Evolutionary conservation across 2,888 invertebrate species (phyloP), one percentile per base, ranked within the genome.

Genomic region (Philereme vetulata): DNA sequence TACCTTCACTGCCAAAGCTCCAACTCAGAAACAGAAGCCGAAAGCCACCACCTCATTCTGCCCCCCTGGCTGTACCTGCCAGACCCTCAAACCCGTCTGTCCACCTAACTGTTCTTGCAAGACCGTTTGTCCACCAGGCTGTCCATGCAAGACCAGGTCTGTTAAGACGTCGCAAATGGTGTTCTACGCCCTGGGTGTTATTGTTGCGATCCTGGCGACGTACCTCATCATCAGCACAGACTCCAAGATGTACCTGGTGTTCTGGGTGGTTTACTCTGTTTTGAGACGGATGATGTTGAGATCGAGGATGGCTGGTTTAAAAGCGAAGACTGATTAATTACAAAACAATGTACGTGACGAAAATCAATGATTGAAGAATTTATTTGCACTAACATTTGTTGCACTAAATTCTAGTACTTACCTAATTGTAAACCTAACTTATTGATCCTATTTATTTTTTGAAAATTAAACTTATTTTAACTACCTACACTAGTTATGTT

Each of bases 201-300:
- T 90, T 0, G 71, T 89, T 0, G 90, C 90, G 0, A 64, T 90
- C 3, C 57, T 85, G n/a, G 88, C 88, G 0, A 80, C 84, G 0
- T 92, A 89, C 49, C 62, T 90, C 71, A 84, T 90, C 32, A 72
- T 90, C 0, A 81, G 79, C 8, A 85, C 86, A 0, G 84, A 90
- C 53, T 89, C 91, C 0, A 86, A 85, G 21, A 56, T 90, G 4
- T 92, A 89, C 55, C 72, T 92, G 8, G 71, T 89, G 8, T 90
- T 90, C 64, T 92, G 91, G 91, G 72, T 92, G 3, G 72, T 74
- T 36, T 92, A 86, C 61, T 90, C 91, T 0, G 78, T 90, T 1
- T 68, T 90, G 0, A 80, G 91, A 59, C 74, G 88, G 47, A 71
- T 87, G 73, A 81, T 88, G 74, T 64, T 73, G 36, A 82, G 80